Evolutionary conservation across 2,888 invertebrate genomes (phyloP), one percentile per base, ranked within the genome.

Genomic region (Pyrochroa serraticornis): DNA sequence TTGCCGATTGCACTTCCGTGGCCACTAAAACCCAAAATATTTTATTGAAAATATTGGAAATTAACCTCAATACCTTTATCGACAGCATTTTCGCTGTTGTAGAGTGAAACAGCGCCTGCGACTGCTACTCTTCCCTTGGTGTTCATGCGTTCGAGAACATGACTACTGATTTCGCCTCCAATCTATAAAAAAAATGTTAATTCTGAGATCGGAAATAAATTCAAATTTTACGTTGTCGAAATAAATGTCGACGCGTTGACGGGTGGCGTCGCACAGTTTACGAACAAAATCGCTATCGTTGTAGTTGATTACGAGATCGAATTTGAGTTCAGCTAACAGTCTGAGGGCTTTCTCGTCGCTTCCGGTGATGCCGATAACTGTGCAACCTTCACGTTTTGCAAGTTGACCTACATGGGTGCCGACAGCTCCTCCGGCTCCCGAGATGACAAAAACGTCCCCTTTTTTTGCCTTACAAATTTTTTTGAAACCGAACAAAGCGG

Each of bases 381-480:
- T 82, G 67, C 88, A 85, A 10, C 86, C 88, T 75, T 86, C 81
- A 42, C 87, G 82, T 78, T 90, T 91, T 1, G 85, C 91, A 60
- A 92, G 87, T 80, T 91, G 91, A 1, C 90, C 91, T 30, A 90
- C 91, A 42, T 87, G 82, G 51, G 84, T 86, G 3, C 91, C 92
- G 7, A 91, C 90, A 33, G 90, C 90, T 8, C 91, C 91, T 30
- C 89, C 91, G 8, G 91, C 91, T 2, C 86, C 86, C 32, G 85
- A 87, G 1, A 92, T 84, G 1, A 87, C 86, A n/a, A 91, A 82
- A 0, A 86, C 87, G 75, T 92, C 90, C 6, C 88, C 90, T 6
- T 81, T 66, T 76, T 88, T 86, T 1, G 90, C 88, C 55, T 85
- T 76, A 62, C 89, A 89, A 58, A 90, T 79, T 63, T 90, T 87